Conservation (phyloP, 2,797 vertebrate species). For the Gallinago stenura region DNA sequence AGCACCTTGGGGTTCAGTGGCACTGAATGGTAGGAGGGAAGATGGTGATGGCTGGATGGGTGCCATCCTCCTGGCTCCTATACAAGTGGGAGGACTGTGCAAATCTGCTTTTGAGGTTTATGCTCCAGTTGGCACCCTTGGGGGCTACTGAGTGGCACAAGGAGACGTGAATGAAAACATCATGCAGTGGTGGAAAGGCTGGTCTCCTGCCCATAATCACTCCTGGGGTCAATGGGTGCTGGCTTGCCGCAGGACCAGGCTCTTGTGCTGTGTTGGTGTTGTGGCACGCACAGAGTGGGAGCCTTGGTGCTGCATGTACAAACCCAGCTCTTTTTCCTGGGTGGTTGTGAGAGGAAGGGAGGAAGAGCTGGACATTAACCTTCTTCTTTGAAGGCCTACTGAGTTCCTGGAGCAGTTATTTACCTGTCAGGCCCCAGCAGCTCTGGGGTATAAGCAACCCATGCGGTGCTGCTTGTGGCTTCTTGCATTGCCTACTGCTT, state of each 20-base stretch:
- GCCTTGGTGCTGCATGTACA: rapidly evolving
- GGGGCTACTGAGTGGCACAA: background rate
- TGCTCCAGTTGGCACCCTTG: background rate
- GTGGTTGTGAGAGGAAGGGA: rapidly evolving
- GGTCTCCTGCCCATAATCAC: rapidly evolving
- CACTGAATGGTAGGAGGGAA: background rate
- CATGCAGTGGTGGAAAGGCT: rapidly evolving
- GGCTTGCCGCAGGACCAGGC: background rate
- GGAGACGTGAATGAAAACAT: background rate
- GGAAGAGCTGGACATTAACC: background rate
- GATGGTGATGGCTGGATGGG: background rate
- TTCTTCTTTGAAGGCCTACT: background rate
- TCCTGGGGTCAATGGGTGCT: rapidly evolving
- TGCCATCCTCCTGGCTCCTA: background rate
- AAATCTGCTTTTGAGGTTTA: background rate
- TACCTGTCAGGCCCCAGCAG: background rate
- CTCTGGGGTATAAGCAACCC: background rate
- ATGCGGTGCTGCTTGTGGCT: background rate
- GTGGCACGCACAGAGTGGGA: rapidly evolving
- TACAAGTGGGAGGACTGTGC: background rate
- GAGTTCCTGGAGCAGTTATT: background rate
- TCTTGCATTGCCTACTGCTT: background rate
- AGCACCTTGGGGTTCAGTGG: rapidly evolving
- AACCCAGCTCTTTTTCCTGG: background rate
- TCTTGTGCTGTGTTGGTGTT: background rate